Evolutionary conservation across 2,888 invertebrate species (phyloP), one percentile per base, ranked within the genome.

Genomic region (Amiota minor): DNA sequence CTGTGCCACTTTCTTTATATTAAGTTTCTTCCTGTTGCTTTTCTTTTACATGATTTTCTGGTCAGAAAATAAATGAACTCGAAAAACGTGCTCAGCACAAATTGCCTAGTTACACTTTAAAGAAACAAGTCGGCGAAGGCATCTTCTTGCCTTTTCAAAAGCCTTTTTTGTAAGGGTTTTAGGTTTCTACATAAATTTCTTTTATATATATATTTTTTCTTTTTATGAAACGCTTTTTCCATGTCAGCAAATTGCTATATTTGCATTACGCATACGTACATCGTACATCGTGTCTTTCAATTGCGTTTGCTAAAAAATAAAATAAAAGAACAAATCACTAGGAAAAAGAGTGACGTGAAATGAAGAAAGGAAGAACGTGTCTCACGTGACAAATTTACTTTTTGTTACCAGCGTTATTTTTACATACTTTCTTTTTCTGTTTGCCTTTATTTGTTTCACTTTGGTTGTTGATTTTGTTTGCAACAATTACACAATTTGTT

Each of bases 401-500:
- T 68, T 50, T 53, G 35, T 68, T 75, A 68, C 75, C 70, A 61
- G 75, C 74, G 70, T 59, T 65, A 67, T 74, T 50, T 70, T 10
- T 18, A 16, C 16, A n/a, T 68, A 14, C 35, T 53, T 45, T 45
- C 53, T n/a, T 59, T 20, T 20, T 53, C 12, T 16, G 11, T 55
- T 45, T 11, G 16, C 12, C 6, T 46, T 35, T n/a, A 18, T 35
- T 35, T 64, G 69, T 70, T 74, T 72, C 59, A 50, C 71, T 73
- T 59, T 70, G 74, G 2, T 35, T 35, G 35, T 35, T 35, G 35
- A 35, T 35, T 35, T 35, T 35, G 35, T 61, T 64, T 73, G 70
- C 77, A 77, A 80, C 83, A 84, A 82, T 84, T 83, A 79, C 82
- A 84, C 78, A 80, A 82, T 80, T 83, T 82, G 78, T 76, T 80